Evolutionary conservation across 1,140 invertebrate species (phyloP), one percentile per base, ranked within the genome.

Genomic region (Gryon sp.): DNA sequence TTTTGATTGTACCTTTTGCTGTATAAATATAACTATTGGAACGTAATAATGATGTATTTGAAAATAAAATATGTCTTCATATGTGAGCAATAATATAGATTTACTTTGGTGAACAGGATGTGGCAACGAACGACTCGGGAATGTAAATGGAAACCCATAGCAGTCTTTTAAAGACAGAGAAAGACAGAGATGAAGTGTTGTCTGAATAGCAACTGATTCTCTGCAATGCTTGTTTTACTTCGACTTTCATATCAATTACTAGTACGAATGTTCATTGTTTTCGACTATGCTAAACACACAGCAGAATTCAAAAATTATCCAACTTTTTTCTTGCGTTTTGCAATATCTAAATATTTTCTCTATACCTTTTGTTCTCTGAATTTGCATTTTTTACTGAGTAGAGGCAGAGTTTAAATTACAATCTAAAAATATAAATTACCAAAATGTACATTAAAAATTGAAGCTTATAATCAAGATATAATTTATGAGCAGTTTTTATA

Each of bases 141-240:
- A 78, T 78, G 76, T 68, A 78, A 78, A 78, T 78, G 76, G 59
- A 76, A 43, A 62, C 53, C 62, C 46, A 41, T 53, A 18, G 62
- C 63, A 69, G 57, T 57, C 55, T n/a, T 68, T 69, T 38, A 66
- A 73, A 68, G 48, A 59, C 14, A 32, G 50, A 62, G 66, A 60
- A n/a, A 2, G 32, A 34, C 26, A 45, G 9, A 41, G 9, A 76
- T 36, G 50, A 53, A 59, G 30, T 34, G 41, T 28, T 28, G 12
- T 36, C 41, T 63, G 22, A 59, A 69, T 59, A 63, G 40, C 38
- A 40, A 46, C 32, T 15, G 50, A 62, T 72, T n/a, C n/a, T 46
- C 28, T 7, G 24, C 28, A 22, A 43, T 70, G 45, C 19, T 52
- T 38, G 38, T 45, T 53, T 53, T 45, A 43, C 46, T 45, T 52